Percentiles rank a stretch among this genome's conserved stretches.
These are phyloP conservation scores for Nephrotoma flavescens DNA, from an alignment of 2,888 invertebrate species.

Conservation along the genomic window DNA sequence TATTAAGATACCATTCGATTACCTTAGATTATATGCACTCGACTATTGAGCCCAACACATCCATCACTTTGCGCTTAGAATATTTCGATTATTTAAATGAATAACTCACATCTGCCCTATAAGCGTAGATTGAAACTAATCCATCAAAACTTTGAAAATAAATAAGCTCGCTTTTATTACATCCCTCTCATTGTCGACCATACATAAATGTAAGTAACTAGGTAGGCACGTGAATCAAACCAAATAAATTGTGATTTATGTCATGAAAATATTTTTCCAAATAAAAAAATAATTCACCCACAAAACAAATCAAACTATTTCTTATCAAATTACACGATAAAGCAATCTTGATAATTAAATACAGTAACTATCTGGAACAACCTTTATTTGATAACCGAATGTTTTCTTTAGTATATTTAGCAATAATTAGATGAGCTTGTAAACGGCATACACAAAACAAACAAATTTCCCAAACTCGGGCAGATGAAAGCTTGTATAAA, in stretches of 20 bases:
- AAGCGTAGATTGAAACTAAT: too few relatives aligned
- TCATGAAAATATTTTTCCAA: neutral
- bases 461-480: neutral
- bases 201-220: too few relatives aligned
- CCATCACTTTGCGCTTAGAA: too few relatives aligned
- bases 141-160: too few relatives aligned
- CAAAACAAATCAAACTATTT: neutral
- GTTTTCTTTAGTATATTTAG: neutral
- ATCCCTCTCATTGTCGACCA: too few relatives aligned
- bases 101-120: too few relatives aligned
- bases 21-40: too few relatives aligned
- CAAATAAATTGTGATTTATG: neutral
- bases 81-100: too few relatives aligned
- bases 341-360: neutral
- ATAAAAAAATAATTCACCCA: neutral
- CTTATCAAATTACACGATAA: neutral
- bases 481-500: neutral
- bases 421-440: neutral
- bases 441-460: neutral
- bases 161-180: too few relatives aligned
- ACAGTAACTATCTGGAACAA: neutral
- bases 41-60: too few relatives aligned
- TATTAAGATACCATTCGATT: too few relatives aligned
- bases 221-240: too few relatives aligned
- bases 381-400: neutral